phyloP scores from a whole-genome alignment of 2,888 invertebrate species.

The Chaetogeoica ovagalla region DNA sequence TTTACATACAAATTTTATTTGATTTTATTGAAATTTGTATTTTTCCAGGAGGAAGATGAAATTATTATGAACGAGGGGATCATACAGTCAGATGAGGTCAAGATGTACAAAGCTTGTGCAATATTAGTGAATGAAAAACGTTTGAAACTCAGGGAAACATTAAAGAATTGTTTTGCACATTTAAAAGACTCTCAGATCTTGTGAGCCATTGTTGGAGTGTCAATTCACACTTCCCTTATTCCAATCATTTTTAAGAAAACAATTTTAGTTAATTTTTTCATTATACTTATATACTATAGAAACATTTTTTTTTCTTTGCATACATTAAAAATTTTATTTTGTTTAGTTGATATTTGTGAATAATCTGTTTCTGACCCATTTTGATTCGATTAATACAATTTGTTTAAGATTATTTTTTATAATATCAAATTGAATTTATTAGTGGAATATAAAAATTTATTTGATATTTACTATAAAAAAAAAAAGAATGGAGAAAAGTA shows the following conservation, averaged over 20 bases:
- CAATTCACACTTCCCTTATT: constrained; percentile 49
- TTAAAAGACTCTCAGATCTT: constrained; percentile 63
- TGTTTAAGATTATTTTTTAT: constrained; percentile 53
- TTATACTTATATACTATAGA: constrained; percentile 51
- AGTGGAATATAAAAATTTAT: constrained; percentile 48
- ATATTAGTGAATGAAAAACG: constrained; percentile 78
- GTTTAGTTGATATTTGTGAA: constrained; percentile 51
- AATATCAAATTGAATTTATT: constrained; percentile 49
- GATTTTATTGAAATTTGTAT: neutral
- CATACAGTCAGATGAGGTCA: constrained; percentile 66
- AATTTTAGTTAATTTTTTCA: constrained; percentile 50
- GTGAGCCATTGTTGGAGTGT: constrained; percentile 39
- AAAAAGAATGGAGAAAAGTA: neutral
- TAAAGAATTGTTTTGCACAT: constrained; percentile 81
- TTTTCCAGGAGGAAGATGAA: constrained; percentile 44
- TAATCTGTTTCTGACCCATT: constrained; percentile 48
- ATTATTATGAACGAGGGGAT: constrained; percentile 47
- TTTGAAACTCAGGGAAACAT: constrained; percentile 77
- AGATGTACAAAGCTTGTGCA: constrained; percentile 80
- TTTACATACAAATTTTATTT: neutral
- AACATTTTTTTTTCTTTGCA: constrained; percentile 42
- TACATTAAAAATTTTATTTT: constrained; percentile 21
- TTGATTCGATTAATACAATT: constrained; percentile 50
- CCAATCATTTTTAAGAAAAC: constrained; percentile 47
- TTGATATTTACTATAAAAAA: constrained; percentile 41